Base-by-base conservation (phyloP, 2,113 vertebrate species). In the Barbus barbus region DNA sequence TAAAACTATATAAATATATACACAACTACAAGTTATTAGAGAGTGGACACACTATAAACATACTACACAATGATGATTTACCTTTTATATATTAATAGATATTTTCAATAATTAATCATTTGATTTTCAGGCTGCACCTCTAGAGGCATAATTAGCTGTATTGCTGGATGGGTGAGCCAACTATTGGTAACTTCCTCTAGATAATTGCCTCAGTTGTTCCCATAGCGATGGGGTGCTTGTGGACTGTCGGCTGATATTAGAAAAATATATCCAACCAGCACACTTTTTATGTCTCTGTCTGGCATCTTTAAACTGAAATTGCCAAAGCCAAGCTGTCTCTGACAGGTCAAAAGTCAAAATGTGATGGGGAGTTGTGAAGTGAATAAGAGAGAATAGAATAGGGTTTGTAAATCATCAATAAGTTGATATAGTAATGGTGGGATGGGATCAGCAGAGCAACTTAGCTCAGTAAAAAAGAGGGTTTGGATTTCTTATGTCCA, bases 401-500 rank as follows among this genome's bases (percentile, higher is more conserved):
- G 9, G 36, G 61, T 31, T 65, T 65, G 14, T 16, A 31, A 33
- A 22, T 13, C 9, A 12, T 77, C 51, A 58, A 38, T 60, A 26
- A 24, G 4, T 14, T 41, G 41, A 33, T 36, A 13, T 20, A 31
- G 33, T 41, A 9, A 41, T 41, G 38, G 38, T 41, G 8, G 38
- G 14, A 33, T 56, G 48, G 20, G 74, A 77, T 77, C 48, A 77
- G 20, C 31, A 46, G 24, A 51, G 16, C 18, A 9, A 51, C 74
- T 58, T 78, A 61, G 33, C 56, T 61, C 7, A 41, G 2, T 9
- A 63, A 78, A 44, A 56, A 53, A 78, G 7, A 16, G 3, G 14
- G 14, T 79, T 78, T 28, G 4, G 36, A 26, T 65, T 80, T 80
- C 78, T n/a, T 51, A 33, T 26, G 13, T 65, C 38, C 41, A n/a